Evolutionary conservation across 2,888 invertebrate species (phyloP).

Genomic region (Drosophila ezoana): DNA sequence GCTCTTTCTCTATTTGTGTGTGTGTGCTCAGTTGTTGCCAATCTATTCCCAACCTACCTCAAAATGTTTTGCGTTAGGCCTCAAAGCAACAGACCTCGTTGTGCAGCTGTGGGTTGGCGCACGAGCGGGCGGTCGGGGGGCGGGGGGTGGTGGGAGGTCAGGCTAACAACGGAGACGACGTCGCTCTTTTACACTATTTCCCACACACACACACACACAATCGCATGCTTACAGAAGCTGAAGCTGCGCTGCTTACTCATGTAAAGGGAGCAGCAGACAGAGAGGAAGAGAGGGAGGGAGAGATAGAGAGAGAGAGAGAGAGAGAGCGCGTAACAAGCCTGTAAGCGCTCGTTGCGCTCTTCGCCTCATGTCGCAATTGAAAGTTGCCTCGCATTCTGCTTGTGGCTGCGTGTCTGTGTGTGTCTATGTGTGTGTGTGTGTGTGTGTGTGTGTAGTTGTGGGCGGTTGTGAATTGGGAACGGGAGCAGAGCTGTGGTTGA

Average conservation of each 20-base stretch:
- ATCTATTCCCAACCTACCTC: constrained; percentile 84
- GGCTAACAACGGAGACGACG: constrained; percentile 16
- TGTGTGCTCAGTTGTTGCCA: constrained; percentile 75
- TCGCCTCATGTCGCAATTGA: constrained; percentile 74
- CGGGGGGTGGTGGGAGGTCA: constrained; percentile 5
- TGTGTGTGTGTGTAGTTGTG: constrained; percentile 23
- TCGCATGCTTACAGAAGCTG: constrained; percentile 55
- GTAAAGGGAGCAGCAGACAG: constrained; percentile 47
- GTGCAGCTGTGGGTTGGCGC: constrained; percentile 33
- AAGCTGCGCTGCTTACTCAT: constrained; percentile 70
- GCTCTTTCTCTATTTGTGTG: constrained; percentile 10
- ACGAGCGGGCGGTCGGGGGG: background rate
- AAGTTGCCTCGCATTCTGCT: constrained; percentile 62
- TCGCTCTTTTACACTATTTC: constrained; percentile 78
- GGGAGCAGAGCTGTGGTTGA: constrained; percentile 40
- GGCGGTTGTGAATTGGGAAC: constrained; percentile 31
- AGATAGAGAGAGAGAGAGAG: constrained; percentile 5
- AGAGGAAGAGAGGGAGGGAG: constrained; percentile 4
- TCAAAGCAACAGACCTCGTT: constrained; percentile 77
- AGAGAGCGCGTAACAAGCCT: constrained; percentile 34
- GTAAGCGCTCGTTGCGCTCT: constrained; percentile 56
- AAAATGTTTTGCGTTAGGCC: constrained; percentile 82
- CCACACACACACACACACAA: constrained; percentile 51
- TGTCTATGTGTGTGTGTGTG: constrained; percentile 17
- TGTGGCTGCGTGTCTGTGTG: constrained; percentile 12